These are phyloP conservation scores for Chymomyza amoena DNA, from an alignment of 2,888 invertebrate species.

Conservation along the genomic window DNA sequence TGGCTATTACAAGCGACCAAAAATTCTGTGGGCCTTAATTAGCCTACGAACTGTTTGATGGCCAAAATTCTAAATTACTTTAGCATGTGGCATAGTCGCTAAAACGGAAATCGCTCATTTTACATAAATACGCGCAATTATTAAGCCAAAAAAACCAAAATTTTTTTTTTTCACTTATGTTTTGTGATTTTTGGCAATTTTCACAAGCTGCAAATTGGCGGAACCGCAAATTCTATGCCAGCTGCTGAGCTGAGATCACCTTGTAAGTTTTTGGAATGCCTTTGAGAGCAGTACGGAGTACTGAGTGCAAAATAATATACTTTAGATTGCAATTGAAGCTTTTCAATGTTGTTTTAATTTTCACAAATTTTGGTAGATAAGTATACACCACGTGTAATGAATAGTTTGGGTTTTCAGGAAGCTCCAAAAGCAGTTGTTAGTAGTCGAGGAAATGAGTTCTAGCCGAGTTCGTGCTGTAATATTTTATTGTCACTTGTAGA, in stretches of 20 bases:
- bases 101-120: slow-evolving; percentile 68
- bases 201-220: slow-evolving; percentile 63
- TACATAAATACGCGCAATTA: slow-evolving; percentile 64
- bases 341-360: not conserved
- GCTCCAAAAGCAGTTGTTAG: not conserved
- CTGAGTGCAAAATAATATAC: not conserved
- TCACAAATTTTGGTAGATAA: not conserved
- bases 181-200: slow-evolving; percentile 37
- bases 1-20: slow-evolving; percentile 12
- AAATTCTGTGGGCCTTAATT: slow-evolving; percentile 55
- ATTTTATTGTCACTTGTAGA: no score
- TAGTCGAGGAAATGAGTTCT: not conserved
- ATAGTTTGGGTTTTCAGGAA: not conserved
- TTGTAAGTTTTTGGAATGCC: not conserved
- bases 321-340: not conserved
- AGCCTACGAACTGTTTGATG: slow-evolving; percentile 35
- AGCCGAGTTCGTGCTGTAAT: no score
- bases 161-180: slow-evolving; percentile 21
- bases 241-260: not conserved
- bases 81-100: slow-evolving; percentile 8
- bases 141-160: slow-evolving; percentile 35
- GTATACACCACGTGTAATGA: not conserved
- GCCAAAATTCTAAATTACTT: slow-evolving; percentile 12
- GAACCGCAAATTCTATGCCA: slow-evolving; percentile 21
- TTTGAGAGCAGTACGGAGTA: not conserved